Percentiles rank a stretch among this genome's conserved stretches.
phyloP scores from a whole-genome alignment of 1,140 invertebrate genomes.

The Drosophila subobscura region DNA sequence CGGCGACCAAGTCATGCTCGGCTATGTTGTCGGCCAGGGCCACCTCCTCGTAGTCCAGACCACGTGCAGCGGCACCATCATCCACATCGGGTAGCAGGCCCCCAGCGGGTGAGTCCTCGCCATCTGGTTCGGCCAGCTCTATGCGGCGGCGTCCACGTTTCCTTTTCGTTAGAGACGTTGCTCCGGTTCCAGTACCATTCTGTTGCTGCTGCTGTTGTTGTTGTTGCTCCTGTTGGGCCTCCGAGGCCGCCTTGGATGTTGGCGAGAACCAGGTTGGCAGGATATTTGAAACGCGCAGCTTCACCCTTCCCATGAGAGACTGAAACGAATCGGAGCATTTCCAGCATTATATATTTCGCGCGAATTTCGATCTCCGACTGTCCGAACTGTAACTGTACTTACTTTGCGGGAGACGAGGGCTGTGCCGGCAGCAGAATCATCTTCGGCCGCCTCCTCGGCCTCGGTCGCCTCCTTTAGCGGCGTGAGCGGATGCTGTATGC shows the following conservation, averaged over 20 bases:
- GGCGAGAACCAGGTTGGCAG: conserved; percentile 77
- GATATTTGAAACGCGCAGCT: conserved; percentile 69
- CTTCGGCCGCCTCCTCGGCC: conserved; percentile 25
- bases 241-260: conserved; percentile 15
- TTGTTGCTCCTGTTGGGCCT: conserved; percentile 8
- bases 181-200: conserved; percentile 14
- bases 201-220: conserved; percentile 24
- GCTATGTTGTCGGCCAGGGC: conserved; percentile 71
- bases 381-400: conserved; percentile 41
- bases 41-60: conserved; percentile 65
- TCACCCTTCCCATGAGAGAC: conserved; percentile 77
- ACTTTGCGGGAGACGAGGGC: conserved; percentile 19
- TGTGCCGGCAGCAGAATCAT: conserved; percentile 31
- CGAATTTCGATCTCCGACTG: no score
- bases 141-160: conserved; percentile 68
- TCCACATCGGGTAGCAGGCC: conserved; percentile 47
- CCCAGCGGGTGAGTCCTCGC: conserved; percentile 50
- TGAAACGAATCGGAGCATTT: neutral
- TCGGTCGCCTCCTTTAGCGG: conserved; percentile 26
- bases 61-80: conserved; percentile 50
- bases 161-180: conserved; percentile 14
- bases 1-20: conserved; percentile 66
- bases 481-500: conserved; percentile 25
- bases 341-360: neutral
- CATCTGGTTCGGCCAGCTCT: conserved; percentile 50